Percentiles rank a stretch among this genome's conserved stretches.
Conservation (phyloP, 2,888 invertebrate genomes). For the Drosophila rellima region DNA sequence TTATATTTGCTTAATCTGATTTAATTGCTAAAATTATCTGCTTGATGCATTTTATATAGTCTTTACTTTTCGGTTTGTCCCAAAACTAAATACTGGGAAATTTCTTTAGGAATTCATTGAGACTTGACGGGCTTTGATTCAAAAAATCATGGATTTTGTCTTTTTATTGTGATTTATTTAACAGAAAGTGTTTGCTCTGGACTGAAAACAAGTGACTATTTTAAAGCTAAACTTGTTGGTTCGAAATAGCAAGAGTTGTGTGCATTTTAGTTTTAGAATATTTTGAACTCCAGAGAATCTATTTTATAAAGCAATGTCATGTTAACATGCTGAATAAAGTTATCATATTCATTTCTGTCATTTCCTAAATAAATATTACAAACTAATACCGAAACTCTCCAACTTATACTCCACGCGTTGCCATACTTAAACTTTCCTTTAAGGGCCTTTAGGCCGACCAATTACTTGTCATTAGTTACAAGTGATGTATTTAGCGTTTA, state of each 20-base stretch:
- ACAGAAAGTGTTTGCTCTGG: not conserved
- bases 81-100: constrained; percentile 53
- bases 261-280: too few species aligned
- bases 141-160: not conserved
- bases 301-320: not conserved
- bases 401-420: too few species aligned
- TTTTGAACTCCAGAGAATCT: not conserved
- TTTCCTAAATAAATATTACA: too few species aligned
- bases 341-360: too few species aligned
- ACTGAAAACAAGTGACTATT: not conserved
- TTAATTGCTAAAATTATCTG: not conserved
- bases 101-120: not conserved
- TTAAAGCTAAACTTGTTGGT: not conserved
- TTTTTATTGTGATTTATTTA: not conserved
- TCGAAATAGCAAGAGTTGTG: not conserved
- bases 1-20: not conserved
- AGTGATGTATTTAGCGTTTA: constrained; percentile 45
- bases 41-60: not conserved
- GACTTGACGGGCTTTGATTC: not conserved
- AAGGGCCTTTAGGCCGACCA: not conserved
- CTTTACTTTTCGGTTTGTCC: constrained; percentile 17
- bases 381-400: too few species aligned
- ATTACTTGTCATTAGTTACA: constrained; percentile 51
- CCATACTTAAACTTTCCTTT: not conserved
- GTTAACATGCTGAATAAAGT: not conserved